Base-by-base conservation (phyloP, 2,113 vertebrate species). In the Calonectris borealis region DNA sequence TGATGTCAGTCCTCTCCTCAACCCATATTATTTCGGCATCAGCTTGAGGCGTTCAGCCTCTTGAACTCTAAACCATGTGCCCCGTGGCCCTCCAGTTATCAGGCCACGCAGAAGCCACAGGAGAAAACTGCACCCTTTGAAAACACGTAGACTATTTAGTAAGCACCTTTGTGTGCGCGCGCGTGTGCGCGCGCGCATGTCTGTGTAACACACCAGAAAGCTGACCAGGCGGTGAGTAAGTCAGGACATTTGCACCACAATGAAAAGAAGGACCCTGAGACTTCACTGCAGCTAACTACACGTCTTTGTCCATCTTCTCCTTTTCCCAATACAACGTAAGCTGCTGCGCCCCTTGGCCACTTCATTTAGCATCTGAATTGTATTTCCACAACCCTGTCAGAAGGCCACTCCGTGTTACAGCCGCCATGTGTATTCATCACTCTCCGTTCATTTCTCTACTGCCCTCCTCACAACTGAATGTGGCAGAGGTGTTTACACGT, bases 181-280 rank as follows among this genome's bases (percentile, higher is more conserved):
- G 16, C 21, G 6, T 49, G n/a, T 4, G n/a, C n/a, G 4, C 11
- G 1, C 3, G 2, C 24, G 34, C 51, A 17, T 0, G 1, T 19
- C 71, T 32, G 8, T 25, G 68, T 16, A 46, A 36, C 51, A 8
- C 6, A 52, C 40, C 38, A 38, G 25, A 29, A 49, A 54, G 51
- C 61, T 64, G 76, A 52, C 17, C 21, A 31, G 26, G 1, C 0
- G 0, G 13, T 22, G n/a, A 61, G 7, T 12, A 26, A 54, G 26
- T 10, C 46, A 62, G 36, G 19, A 49, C 13, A 19, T 32, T 14
- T 34, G 55, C 42, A 49, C 27, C 78, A 38, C 60, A 44, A 9
- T 0, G 6, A n/a, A 84, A n/a, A 27, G 48, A 62, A 46, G 32
- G 51, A 54, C 26, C 7, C 26, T 52, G 55, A 65, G 27, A 40